Evolutionary conservation across 2,113 vertebrate genomes (phyloP).

Genomic region (Irena cyanogastra): DNA sequence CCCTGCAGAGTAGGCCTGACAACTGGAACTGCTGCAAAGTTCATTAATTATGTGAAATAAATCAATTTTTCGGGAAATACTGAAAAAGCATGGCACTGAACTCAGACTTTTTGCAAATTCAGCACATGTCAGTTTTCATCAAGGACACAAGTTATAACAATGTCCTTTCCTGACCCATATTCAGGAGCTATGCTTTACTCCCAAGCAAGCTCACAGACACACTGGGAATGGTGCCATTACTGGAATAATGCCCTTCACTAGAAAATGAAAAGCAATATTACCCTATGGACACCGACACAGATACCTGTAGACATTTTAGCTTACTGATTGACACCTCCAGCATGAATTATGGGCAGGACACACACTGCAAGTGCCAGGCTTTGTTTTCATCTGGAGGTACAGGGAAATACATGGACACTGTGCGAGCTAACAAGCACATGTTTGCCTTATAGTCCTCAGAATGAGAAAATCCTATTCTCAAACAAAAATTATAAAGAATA

Average conservation of each 20-base stretch:
- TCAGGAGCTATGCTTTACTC: not conserved
- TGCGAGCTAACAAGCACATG: not conserved
- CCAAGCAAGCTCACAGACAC: not conserved
- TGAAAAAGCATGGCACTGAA: conserved; percentile 77
- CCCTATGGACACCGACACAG: accelerated
- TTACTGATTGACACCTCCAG: not conserved
- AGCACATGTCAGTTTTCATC: conserved; percentile 70
- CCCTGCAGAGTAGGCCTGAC: conserved; percentile 86
- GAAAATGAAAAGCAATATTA: not conserved
- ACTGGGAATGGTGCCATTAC: not conserved
- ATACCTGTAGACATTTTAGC: not conserved
- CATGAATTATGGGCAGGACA: not conserved
- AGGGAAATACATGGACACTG: not conserved
- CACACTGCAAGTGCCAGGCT: not conserved
- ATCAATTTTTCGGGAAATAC: conserved; percentile 89
- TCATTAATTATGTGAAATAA: conserved; percentile 99
- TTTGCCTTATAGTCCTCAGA: not conserved
- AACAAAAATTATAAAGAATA: not conserved
- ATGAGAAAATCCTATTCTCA: not conserved
- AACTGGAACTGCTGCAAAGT: conserved; percentile 93
- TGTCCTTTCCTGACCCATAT: conserved; percentile 62
- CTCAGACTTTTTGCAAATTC: conserved; percentile 73
- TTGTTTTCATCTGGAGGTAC: not conserved
- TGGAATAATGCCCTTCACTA: not conserved
- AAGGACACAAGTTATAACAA: conserved; percentile 66